phyloP scores from a whole-genome alignment of 2,113 vertebrate species.

The Campylomormyrus tamandua region DNA sequence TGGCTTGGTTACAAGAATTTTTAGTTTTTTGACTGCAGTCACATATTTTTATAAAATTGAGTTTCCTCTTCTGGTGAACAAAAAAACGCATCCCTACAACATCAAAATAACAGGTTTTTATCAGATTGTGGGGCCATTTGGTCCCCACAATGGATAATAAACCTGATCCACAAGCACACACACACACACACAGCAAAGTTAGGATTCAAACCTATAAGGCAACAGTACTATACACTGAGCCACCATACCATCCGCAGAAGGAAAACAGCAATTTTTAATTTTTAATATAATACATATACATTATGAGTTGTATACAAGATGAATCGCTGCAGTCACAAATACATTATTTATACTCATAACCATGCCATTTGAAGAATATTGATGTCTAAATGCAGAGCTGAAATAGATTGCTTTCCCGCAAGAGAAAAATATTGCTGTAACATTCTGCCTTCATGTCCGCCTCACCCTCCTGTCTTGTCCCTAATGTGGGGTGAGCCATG shows the following conservation, averaged over 20 bases:
- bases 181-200: neutral
- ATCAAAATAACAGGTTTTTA: neutral
- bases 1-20: too few species aligned
- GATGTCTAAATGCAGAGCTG: neutral
- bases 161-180: neutral
- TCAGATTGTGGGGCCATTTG: neutral
- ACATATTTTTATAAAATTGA: neutral
- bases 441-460: neutral
- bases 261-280: neutral
- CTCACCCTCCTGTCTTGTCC: neutral
- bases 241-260: neutral
- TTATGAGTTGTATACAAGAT: neutral
- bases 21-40: neutral
- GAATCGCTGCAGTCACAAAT: neutral
- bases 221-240: neutral
- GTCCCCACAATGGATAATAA: too few species aligned
- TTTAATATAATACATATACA: neutral
- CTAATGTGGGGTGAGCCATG: neutral
- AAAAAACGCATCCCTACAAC: neutral
- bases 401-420: neutral
- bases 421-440: neutral
- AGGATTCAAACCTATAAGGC: neutral
- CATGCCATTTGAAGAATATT: neutral
- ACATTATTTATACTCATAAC: constrained; percentile 1
- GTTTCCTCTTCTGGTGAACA: neutral